Percentiles rank a stretch among this genome's conserved stretches.
Conservation (phyloP, 2,888 invertebrate species). For the Apamea monoglypha region DNA sequence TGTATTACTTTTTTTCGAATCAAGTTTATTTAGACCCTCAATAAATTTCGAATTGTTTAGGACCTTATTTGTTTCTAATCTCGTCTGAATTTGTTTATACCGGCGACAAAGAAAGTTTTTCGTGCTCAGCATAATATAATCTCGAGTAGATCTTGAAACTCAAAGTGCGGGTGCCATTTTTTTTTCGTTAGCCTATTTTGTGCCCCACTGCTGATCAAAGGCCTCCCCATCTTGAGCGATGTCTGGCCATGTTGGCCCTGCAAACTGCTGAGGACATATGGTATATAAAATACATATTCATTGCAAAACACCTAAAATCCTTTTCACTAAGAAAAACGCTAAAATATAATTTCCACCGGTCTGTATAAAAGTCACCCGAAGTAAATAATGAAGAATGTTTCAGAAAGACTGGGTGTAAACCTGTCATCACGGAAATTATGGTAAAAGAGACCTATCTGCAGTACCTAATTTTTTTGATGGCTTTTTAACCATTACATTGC, state of each 20-base stretch:
- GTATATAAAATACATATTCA: background rate
- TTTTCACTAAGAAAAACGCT: background rate
- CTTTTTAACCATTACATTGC: conserved; percentile 22
- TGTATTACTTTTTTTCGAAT: conserved; percentile 19
- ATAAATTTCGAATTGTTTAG: conserved; percentile 37
- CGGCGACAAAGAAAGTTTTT: background rate
- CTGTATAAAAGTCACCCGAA: conserved; percentile 22
- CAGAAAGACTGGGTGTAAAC: conserved; percentile 30
- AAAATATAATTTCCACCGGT: background rate
- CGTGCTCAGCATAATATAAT: background rate
- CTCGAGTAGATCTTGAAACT: too few species aligned
- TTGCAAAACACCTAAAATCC: background rate
- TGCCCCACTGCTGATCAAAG: too few species aligned
- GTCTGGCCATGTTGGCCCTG: too few species aligned
- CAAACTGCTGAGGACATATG: background rate
- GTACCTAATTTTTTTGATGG: conserved; percentile 21
- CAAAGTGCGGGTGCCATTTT: background rate
- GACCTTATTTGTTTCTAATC: conserved; percentile 10
- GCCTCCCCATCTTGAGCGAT: too few species aligned
- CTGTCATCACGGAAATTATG: conserved; percentile 30
- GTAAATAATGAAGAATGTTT: conserved; percentile 32
- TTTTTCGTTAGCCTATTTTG: too few species aligned
- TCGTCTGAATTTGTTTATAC: conserved; percentile 21
- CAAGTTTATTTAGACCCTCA: conserved; percentile 14
- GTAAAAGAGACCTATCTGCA: conserved; percentile 1